Evolutionary conservation across 2,113 vertebrate species (phyloP), one percentile per base, ranked within the genome.

Genomic region (Pampusana beccarii): DNA sequence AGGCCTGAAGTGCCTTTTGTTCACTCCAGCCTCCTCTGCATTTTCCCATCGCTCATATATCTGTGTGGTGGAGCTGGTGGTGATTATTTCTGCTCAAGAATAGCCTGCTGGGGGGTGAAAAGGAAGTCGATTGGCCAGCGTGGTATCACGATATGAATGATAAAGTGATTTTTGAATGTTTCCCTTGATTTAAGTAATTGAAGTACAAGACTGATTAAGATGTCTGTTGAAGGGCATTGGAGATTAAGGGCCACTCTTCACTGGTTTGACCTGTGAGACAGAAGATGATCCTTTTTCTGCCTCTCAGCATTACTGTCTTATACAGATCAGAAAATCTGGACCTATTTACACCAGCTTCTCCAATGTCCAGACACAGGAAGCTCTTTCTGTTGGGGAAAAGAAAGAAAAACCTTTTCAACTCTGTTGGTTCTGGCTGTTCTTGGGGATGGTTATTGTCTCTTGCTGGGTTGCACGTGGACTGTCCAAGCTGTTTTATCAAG

Each of bases 1-100:
- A 92, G 85, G 79, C 71, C 64, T 92, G 57, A 87, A 40, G 62
- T 69, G 81, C 44, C 95, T 91, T 97, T 96, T 95, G 92, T 96
- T 96, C 82, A 13, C 25, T 73, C 34, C 83, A 61, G 40, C 29
- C 77, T 96, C 42, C 82, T 75, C 77, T 89, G 69, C 19, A 2
- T 88, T 91, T 96, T 94, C 92, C 90, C 95, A 93, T 82, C 2
- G 1, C 86, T 73, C 51, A 9, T 14, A 56, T 46, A 74, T 92
- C 82, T 83, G 75, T 80, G 64, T 79, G 71, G 16, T 79, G 72
- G 86, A 90, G 79, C 56, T 93, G 74, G 9, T 44, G 71, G 18
- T 85, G 75, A 78, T 83, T 90, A 71, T 56, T 90, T 91, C 86
- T 92, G 75, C 79, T 94, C 51, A 51, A 79, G 88, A 34, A 89